Conservation (phyloP, 2,113 vertebrate species). For the Crotalus viridis region DNA sequence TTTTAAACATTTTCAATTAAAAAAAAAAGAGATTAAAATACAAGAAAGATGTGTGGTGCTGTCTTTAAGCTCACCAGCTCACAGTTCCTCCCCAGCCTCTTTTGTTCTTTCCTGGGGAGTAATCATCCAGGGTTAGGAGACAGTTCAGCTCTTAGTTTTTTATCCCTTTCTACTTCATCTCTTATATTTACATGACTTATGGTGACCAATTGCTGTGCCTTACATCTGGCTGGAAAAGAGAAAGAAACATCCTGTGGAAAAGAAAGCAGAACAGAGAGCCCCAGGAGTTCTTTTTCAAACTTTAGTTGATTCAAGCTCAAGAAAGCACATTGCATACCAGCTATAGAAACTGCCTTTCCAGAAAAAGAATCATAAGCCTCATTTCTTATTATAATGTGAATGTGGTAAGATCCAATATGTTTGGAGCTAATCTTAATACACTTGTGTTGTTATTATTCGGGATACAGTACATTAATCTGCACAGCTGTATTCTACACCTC, state of each 20-base stretch:
- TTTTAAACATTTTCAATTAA: too few species aligned
- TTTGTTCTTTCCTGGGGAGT: not conserved
- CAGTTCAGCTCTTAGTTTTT: not conserved
- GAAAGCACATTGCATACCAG: not conserved
- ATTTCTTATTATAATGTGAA: not conserved
- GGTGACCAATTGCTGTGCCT: not conserved
- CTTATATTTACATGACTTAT: not conserved
- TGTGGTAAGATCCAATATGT: not conserved
- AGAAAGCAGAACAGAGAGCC: not conserved
- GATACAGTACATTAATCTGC: not conserved
- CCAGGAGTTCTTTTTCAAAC: not conserved
- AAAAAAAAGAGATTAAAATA: not conserved
- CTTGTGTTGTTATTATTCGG: not conserved
- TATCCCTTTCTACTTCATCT: not conserved
- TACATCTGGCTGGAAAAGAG: not conserved
- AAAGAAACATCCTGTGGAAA: not conserved
- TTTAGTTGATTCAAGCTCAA: not conserved
- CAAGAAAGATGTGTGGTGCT: not conserved
- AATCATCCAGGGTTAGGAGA: not conserved
- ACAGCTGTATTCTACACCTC: not conserved
- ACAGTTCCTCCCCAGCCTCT: not conserved
- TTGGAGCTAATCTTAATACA: not conserved
- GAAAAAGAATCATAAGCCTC: not conserved
- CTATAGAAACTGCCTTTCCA: not conserved
- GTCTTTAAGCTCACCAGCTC: not conserved